Evolutionary conservation across 2,888 invertebrate species (phyloP).

Genomic region (Ochropacha duplaris): DNA sequence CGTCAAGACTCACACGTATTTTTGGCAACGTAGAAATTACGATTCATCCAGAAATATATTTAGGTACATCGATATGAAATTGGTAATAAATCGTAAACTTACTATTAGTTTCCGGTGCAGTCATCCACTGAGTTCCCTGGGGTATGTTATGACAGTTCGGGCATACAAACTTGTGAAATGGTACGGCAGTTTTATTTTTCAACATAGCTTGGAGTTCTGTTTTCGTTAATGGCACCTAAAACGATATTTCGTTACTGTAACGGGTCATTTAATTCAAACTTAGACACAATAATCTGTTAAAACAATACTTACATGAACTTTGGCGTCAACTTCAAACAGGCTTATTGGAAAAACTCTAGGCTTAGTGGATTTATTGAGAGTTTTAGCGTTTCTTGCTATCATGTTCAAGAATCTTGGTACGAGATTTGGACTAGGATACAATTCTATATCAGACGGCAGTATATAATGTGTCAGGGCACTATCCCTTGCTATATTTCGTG

Average conservation of each 20-base stretch:
- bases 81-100: conserved; percentile 30
- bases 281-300: background rate
- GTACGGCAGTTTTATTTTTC: conserved; percentile 90
- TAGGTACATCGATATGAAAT: background rate
- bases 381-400: conserved; percentile 88
- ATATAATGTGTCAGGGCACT: conserved; percentile 91
- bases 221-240: conserved; percentile 88
- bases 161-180: conserved; percentile 95
- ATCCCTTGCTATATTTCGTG: conserved; percentile 93
- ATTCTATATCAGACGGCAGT: conserved; percentile 94
- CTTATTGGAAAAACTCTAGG: conserved; percentile 93
- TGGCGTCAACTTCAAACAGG: conserved; percentile 92
- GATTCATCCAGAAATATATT: background rate
- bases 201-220: conserved; percentile 88
- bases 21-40: conserved; percentile 29
- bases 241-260: conserved; percentile 16
- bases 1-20: conserved; percentile 23
- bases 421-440: conserved; percentile 93
- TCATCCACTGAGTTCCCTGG: conserved; percentile 92
- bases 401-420: conserved; percentile 92
- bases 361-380: conserved; percentile 79
- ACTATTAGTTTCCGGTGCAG: conserved; percentile 86
- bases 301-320: conserved; percentile 58
- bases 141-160: conserved; percentile 95
- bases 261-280: too few species aligned